Base-by-base conservation (phyloP, 30 jellyfish, hydroid and myxozoan species). In the Cassiopea andromeda region DNA sequence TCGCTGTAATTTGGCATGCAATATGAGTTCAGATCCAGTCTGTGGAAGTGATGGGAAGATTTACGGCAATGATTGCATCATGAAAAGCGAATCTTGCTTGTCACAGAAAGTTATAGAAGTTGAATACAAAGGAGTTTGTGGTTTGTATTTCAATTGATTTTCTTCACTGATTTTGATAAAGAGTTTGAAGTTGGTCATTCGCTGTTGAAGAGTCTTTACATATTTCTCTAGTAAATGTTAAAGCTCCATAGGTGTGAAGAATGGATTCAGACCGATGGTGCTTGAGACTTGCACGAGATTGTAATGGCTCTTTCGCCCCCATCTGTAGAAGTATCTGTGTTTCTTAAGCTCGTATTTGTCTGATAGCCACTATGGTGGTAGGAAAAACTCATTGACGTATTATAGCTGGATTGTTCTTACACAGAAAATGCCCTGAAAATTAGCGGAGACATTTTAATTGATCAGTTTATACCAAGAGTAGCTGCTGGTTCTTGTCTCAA, bases 1-100 rank as follows among this genome's bases (percentile, higher is more conserved):
- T 82, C 54, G 44, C 7, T 89, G 96, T 72, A 83, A 44, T 0
- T 48, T 44, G 18, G 81, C 15, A 8, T 89, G 96, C 57, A 83
- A 88, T 46, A 16, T 50, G n/a, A 76, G 27, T 7, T 3, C 67
- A 13, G 64, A 46, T 57, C 92, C 97, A 45, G 92, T 81, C 47
- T 90, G 97, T 83, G 93, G 97, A 58, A 75, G 89, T 84, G 92
- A 91, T 71, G 94, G 87, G 4, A n/a, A 50, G 12, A 84, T 94
- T 1, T 91, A 84, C 58, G 84, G 78, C 44, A 91, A 85, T 77
- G 88, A 76, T 48, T 91, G 97, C 64, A 58, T 54, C 10, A 19
- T 91, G 93, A 61, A 85, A 69, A 70, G 78, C 61, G 85, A 69
- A 81, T 69, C 94, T 3, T 91, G 97, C 72, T 19, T 50, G 8